Evolutionary conservation across 2,113 vertebrate genomes (phyloP).

Genomic region (Chitala chitala): DNA sequence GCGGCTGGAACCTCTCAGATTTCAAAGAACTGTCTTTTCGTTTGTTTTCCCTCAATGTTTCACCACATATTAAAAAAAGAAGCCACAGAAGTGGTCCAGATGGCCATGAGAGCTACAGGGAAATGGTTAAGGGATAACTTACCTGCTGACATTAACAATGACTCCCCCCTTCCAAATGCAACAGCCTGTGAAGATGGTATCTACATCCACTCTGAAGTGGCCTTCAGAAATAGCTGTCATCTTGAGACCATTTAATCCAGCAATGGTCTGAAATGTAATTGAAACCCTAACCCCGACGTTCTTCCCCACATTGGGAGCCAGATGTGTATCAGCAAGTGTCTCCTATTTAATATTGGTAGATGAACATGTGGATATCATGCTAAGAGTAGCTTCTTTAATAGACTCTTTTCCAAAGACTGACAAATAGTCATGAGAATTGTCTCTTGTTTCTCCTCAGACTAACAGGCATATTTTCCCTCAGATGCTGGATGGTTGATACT

Average conservation of each 20-base stretch:
- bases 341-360: conserved; percentile 32
- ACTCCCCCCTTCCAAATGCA: conserved; percentile 29
- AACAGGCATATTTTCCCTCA: too few species aligned
- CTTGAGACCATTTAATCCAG: conserved; percentile 45
- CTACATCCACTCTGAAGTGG: conserved; percentile 35
- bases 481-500: too few species aligned
- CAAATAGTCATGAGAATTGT: conserved; percentile 18
- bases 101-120: conserved; percentile 48
- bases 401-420: conserved; percentile 34
- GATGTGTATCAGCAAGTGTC: conserved; percentile 42
- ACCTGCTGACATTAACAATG: conserved; percentile 48
- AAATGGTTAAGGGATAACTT: conserved; percentile 49
- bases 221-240: conserved; percentile 41
- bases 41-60: conserved; percentile 58
- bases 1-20: conserved; percentile 47
- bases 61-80: conserved; percentile 47
- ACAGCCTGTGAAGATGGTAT: conserved; percentile 51
- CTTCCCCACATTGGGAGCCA: conserved; percentile 33
- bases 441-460: conserved; percentile 32
- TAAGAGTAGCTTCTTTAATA: conserved; percentile 37
- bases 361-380: conserved; percentile 30
- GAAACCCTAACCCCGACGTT: conserved; percentile 41
- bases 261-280: conserved; percentile 44
- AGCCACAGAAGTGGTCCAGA: conserved; percentile 33
- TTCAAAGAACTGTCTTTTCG: conserved; percentile 60